Conservation (phyloP, 2,113 vertebrate species). For the Cardinalis cardinalis region DNA sequence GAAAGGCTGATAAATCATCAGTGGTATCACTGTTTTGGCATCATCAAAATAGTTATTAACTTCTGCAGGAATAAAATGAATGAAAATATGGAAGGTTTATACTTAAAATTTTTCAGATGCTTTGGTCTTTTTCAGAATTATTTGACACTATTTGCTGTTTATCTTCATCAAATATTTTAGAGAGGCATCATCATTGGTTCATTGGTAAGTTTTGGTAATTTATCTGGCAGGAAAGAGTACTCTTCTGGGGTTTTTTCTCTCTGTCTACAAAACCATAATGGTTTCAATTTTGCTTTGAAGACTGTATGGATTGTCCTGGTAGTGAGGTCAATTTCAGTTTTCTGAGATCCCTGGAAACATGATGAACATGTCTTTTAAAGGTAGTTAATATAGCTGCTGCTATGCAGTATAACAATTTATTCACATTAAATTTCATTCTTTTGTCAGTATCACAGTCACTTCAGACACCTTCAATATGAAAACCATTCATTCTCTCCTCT, state of each 20-base stretch:
- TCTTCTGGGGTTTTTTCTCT: fast-evolving
- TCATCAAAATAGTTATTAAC: neutral
- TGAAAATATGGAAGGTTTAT: neutral
- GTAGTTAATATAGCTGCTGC: neutral
- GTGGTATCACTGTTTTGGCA: neutral
- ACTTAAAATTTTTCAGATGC: neutral
- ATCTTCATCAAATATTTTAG: neutral
- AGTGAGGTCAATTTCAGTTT: neutral
- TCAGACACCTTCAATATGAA: neutral
- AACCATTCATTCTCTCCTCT: conserved; percentile 6
- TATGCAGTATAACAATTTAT: neutral
- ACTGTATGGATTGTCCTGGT: neutral
- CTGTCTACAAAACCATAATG: neutral
- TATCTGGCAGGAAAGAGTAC: neutral
- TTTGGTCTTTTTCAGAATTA: neutral
- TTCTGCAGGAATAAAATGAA: neutral
- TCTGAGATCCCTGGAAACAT: neutral
- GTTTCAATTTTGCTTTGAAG: neutral
- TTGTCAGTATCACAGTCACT: neutral
- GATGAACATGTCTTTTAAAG: conserved; percentile 8
- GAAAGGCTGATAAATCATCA: neutral
- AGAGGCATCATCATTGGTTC: neutral
- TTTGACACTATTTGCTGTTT: neutral
- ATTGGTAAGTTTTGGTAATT: neutral
- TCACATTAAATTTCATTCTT: conserved; percentile 16